A percentile compares a stretch with the other conserved stretches of the same genome.
phyloP scores from a whole-genome alignment of 1,140 invertebrate genomes.

The Acyrthosiphon pisum region DNA sequence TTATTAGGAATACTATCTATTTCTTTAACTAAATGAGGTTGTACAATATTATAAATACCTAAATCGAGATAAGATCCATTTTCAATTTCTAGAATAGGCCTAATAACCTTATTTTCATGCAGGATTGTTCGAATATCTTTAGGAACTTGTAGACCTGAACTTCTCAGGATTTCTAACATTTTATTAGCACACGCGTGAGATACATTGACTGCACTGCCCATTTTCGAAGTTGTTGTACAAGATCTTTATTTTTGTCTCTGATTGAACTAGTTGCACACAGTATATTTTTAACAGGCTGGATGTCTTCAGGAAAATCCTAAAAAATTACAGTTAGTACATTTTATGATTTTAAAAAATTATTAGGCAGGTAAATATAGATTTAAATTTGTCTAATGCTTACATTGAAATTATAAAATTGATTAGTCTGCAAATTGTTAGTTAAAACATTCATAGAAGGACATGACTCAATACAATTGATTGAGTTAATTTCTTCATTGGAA shows the following conservation, averaged over 20 bases:
- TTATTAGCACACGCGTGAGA: neutral
- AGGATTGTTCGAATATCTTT: neutral
- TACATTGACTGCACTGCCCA: neutral
- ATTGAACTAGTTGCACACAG: neutral
- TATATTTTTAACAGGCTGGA: neutral
- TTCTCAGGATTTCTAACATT: neutral
- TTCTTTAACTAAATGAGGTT: neutral
- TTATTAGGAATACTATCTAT: neutral
- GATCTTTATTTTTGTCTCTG: neutral
- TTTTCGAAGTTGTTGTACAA: neutral
- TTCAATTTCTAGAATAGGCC: constrained; percentile 67
- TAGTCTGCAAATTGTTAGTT: too few relatives aligned
- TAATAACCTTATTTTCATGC: neutral
- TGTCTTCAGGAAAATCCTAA: neutral
- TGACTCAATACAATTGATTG: too few relatives aligned
- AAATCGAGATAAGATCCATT: neutral
- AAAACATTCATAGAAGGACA: too few relatives aligned
- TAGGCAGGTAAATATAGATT: neutral
- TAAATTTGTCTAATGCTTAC: neutral
- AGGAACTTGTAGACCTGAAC: neutral
- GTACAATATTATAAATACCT: neutral
- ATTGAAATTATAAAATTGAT: neutral
- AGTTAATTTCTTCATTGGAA: too few relatives aligned
- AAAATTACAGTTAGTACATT: neutral
- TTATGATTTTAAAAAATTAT: neutral